Conservation (phyloP, 1,140 invertebrate species). For the Pseudachorutes palmiensis region DNA sequence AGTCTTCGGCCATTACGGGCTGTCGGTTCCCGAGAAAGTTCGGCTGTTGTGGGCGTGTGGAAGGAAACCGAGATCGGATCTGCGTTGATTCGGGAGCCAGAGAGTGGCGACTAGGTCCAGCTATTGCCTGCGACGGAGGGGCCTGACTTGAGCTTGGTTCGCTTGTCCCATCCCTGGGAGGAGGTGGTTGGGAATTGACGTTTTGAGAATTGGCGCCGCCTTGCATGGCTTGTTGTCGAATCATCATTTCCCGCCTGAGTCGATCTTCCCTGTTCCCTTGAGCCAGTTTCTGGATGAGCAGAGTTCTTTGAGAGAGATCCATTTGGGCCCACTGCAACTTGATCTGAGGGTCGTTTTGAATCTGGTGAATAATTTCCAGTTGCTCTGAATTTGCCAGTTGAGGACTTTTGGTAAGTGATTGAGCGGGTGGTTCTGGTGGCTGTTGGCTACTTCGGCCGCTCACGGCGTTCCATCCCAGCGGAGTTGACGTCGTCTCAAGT, state of each 20-base stretch:
- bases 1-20: background rate
- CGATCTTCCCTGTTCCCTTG: slow-evolving; percentile 36
- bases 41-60: background rate
- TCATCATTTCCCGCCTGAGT: slow-evolving; percentile 25
- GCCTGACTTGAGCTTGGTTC: background rate
- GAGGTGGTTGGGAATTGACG: background rate
- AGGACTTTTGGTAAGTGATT: slow-evolving; percentile 12
- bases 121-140: background rate
- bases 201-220: background rate
- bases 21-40: too few relatives aligned
- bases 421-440: slow-evolving; percentile 39
- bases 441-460: slow-evolving; percentile 42
- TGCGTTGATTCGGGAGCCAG: background rate
- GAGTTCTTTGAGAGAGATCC: slow-evolving; percentile 27
- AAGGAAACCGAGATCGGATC: background rate
- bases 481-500: too few relatives aligned
- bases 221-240: slow-evolving; percentile 29
- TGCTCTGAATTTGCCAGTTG: slow-evolving; percentile 30
- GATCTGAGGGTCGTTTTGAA: slow-evolving; percentile 33
- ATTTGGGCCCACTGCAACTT: slow-evolving; percentile 33
- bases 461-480: too few relatives aligned
- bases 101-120: background rate
- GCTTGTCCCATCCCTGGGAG: background rate
- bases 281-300: slow-evolving; percentile 33
- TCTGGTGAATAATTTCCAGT: slow-evolving; percentile 33